Evolutionary conservation across 2,113 vertebrate genomes (phyloP).

Genomic region (Progne subis): DNA sequence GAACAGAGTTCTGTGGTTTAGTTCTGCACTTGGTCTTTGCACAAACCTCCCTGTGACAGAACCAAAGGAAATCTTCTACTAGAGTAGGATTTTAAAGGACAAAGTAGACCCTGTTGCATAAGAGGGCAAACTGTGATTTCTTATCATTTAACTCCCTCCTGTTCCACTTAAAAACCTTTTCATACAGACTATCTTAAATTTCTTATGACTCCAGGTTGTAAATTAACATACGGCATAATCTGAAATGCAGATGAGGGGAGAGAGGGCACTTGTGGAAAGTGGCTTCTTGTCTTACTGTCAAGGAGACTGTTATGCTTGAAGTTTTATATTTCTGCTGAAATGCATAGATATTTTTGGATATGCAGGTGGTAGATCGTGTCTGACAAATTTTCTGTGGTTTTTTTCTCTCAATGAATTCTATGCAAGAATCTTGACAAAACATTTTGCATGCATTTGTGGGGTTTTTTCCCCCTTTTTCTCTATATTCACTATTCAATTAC

Average conservation of each 20-base stretch:
- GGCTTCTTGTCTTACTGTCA: conserved; percentile 62
- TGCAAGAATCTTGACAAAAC: neutral
- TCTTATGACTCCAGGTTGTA: conserved; percentile 10
- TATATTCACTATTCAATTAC: neutral
- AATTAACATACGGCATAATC: conserved; percentile 16
- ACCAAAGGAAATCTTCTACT: neutral
- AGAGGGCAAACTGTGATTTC: neutral
- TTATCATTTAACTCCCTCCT: neutral
- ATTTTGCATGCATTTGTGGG: neutral
- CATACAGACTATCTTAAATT: neutral
- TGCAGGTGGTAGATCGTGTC: conserved; percentile 40
- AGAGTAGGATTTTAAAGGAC: neutral
- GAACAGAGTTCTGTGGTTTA: neutral
- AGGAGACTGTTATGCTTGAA: conserved; percentile 50
- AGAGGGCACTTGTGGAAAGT: conserved; percentile 61
- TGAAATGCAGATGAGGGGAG: conserved; percentile 60
- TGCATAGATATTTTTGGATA: conserved; percentile 53
- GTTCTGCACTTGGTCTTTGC: neutral
- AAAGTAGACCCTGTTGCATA: neutral
- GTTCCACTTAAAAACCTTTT: neutral
- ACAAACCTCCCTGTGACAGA: neutral
- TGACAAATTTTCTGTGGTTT: neutral
- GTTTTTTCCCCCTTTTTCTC: fast-evolving
- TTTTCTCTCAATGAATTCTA: conserved; percentile 19
- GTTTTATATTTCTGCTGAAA: conserved; percentile 32